phyloP scores from a whole-genome alignment of 2,113 vertebrate genomes.

The Leptosomus discolor region DNA sequence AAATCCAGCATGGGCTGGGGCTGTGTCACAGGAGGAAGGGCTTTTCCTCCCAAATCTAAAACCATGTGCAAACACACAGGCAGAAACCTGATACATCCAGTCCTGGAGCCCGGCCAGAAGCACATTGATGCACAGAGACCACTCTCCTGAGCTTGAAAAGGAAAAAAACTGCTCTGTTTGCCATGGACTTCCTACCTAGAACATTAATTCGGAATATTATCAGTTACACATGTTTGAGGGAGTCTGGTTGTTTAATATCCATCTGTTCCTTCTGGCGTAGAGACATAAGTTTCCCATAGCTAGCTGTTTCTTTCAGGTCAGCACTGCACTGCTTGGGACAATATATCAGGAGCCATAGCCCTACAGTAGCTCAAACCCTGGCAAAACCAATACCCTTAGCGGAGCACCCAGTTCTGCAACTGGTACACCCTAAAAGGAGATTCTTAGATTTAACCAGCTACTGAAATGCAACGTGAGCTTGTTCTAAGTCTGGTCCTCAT shows the following conservation, averaged over 20 bases:
- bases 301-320: not conserved
- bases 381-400: not conserved
- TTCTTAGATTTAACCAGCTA: not conserved
- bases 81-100: not conserved
- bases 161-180: not conserved
- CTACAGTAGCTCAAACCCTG: not conserved
- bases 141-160: not conserved
- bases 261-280: not conserved
- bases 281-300: not conserved
- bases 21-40: not conserved
- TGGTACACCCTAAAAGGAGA: not conserved
- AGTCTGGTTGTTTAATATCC: not conserved
- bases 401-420: not conserved
- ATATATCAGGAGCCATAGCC: not conserved
- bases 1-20: not conserved
- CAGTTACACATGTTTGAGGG: not conserved
- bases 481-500: not conserved
- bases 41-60: not conserved
- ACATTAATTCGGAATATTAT: not conserved
- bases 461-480: not conserved
- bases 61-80: not conserved
- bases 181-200: not conserved
- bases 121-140: not conserved
- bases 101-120: not conserved
- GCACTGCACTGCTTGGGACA: not conserved